phyloP scores from a whole-genome alignment of 2,888 invertebrate species.

The Sesamia inferens region DNA sequence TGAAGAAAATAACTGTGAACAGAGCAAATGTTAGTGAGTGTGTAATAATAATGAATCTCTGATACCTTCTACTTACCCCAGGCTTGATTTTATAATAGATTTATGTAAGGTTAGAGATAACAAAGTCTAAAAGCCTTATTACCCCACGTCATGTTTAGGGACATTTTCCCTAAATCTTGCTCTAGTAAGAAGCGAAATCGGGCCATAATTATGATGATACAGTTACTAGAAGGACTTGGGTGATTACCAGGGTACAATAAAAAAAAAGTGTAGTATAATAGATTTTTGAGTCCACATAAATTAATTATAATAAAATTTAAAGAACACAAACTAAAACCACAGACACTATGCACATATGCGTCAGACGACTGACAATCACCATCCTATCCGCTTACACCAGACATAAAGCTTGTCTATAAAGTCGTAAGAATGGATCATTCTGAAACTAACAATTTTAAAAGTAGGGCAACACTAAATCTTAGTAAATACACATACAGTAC shows the following conservation, averaged over 20 bases:
- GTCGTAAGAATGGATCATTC: no score
- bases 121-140: not conserved
- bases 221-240: not conserved
- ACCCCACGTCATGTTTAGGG: not conserved
- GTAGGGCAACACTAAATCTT: no score
- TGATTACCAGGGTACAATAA: not conserved
- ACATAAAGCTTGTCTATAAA: no score
- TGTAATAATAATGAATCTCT: not conserved
- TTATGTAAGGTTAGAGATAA: not conserved
- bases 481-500: no score
- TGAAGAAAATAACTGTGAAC: not conserved
- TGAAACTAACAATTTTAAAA: no score
- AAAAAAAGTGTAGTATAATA: no score
- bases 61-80: no score
- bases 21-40: no score
- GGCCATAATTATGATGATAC: no score
- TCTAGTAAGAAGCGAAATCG: not conserved
- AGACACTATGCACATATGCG: constrained; percentile 20
- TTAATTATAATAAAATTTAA: constrained; percentile 9
- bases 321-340: not conserved
- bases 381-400: constrained; percentile 14
- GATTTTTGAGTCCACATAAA: not conserved
- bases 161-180: not conserved
- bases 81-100: not conserved
- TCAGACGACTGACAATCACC: constrained; percentile 42